Evolutionary conservation across 2,797 vertebrate genomes (phyloP).

Genomic region (Euphonia xanthogaster): DNA sequence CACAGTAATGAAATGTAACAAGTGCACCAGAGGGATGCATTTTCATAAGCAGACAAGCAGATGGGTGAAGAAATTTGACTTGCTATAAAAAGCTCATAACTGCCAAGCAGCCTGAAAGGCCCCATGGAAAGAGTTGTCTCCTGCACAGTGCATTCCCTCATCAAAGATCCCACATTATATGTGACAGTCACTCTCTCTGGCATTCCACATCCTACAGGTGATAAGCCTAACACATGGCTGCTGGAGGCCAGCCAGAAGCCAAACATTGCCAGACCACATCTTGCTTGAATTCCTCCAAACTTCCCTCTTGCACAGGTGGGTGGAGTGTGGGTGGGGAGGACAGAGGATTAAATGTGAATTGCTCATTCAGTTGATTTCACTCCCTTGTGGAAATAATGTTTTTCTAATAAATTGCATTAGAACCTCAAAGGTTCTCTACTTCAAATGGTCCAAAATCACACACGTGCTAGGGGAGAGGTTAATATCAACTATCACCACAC

Average conservation of each 20-base stretch:
- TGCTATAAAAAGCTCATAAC: not conserved
- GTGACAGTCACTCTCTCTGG: not conserved
- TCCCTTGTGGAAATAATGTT: not conserved
- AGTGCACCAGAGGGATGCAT: slow-evolving; percentile 43
- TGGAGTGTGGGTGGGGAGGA: not conserved
- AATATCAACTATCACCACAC: not conserved
- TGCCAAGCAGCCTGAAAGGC: not conserved
- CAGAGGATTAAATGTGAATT: rapidly evolving
- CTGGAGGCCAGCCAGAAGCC: not conserved
- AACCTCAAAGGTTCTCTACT: not conserved
- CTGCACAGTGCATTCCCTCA: not conserved
- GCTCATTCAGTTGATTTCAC: not conserved
- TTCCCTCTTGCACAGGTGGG: not conserved
- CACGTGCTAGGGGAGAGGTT: rapidly evolving
- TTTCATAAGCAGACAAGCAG: slow-evolving; percentile 58
- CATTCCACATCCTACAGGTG: not conserved
- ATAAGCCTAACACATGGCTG: not conserved
- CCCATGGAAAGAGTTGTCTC: not conserved
- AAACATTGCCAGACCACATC: not conserved
- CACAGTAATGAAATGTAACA: slow-evolving; percentile 35
- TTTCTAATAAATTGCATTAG: not conserved
- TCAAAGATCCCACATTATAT: not conserved
- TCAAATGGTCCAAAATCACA: not conserved
- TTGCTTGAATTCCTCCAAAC: not conserved
- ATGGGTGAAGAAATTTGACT: slow-evolving; percentile 59